These are phyloP conservation scores for Psilopogon haemacephalus DNA, from an alignment of 2,113 vertebrate species.

Conservation along the genomic window DNA sequence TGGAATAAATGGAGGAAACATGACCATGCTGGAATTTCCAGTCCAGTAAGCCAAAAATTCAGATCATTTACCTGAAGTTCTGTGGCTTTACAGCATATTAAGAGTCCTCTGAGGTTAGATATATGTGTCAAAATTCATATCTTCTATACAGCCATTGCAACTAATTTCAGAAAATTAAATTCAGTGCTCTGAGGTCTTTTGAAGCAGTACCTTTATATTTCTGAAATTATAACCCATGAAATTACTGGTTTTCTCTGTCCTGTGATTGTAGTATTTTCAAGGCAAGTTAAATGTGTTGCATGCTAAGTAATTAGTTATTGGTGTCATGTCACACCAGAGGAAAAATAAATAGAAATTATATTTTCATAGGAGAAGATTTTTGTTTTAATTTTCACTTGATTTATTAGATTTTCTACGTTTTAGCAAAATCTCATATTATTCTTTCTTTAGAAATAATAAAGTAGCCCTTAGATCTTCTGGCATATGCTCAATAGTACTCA, in stretches of 20 bases:
- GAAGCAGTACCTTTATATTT: background rate
- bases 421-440: background rate
- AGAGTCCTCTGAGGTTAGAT: background rate
- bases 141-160: background rate
- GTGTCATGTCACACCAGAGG: background rate
- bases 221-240: background rate
- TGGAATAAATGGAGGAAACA: slow-evolving; percentile 13
- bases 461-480: background rate
- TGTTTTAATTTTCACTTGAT: slow-evolving; percentile 13
- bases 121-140: background rate
- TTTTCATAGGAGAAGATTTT: background rate
- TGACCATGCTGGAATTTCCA: slow-evolving; percentile 7
- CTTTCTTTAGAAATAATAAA: slow-evolving; percentile 5
- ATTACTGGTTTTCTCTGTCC: background rate
- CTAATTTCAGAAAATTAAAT: background rate
- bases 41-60: background rate
- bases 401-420: background rate
- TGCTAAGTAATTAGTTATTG: background rate
- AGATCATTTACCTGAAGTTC: slow-evolving; percentile 1
- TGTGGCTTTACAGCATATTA: slow-evolving; percentile 8
- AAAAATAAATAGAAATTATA: background rate
- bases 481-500: background rate
- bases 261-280: background rate
- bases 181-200: background rate
- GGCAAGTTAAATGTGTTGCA: background rate